A percentile compares a stretch with the other conserved stretches of the same genome.
Evolutionary conservation across 2,113 vertebrate species (phyloP).

Genomic region (Rhipidura dahli): DNA sequence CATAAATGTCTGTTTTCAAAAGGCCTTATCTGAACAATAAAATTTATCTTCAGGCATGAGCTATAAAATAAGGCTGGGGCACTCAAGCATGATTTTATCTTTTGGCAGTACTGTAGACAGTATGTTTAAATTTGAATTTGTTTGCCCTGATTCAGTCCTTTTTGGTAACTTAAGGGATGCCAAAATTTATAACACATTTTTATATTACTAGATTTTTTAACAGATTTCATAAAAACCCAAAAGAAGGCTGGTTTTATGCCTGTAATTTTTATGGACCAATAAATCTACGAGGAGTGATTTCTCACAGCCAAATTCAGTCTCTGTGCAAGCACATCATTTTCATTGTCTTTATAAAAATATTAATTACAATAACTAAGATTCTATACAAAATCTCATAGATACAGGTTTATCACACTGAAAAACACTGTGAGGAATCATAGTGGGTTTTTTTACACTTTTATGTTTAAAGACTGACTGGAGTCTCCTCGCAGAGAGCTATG

Average conservation of each 20-base stretch:
- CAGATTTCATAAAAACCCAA: not conserved
- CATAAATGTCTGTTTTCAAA: conserved; percentile 26
- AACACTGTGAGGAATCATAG: not conserved
- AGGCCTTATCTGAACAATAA: conserved; percentile 5
- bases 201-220: not conserved
- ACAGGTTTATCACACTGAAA: not conserved
- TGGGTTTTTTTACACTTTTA: not conserved
- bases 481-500: not conserved
- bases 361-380: not conserved
- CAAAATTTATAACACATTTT: not conserved
- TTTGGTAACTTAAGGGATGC: not conserved
- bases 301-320: not conserved
- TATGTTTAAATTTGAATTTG: not conserved
- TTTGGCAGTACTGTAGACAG: not conserved
- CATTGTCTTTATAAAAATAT: not conserved
- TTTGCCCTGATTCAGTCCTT: not conserved
- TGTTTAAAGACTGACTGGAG: not conserved
- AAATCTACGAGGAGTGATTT: not conserved
- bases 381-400: not conserved
- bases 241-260: not conserved
- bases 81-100: not conserved
- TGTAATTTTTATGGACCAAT: not conserved
- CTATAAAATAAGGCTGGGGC: not conserved
- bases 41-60: not conserved
- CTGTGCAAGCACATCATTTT: not conserved